Conservation (phyloP, 2,797 vertebrate species). For the Calcarius lapponicus region DNA sequence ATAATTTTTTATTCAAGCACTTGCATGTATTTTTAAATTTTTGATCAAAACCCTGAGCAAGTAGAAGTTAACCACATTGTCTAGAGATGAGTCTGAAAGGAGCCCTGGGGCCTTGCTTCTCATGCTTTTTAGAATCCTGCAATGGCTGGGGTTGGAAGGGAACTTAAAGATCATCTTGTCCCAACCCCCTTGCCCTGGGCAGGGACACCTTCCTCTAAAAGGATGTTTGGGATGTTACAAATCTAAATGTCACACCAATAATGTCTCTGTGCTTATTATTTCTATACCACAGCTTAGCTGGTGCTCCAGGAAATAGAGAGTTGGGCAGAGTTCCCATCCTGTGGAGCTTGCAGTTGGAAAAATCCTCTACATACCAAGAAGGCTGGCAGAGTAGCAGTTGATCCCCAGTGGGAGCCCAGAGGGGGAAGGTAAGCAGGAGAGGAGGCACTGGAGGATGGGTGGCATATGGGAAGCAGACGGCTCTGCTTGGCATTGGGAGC, state of each 20-base stretch:
- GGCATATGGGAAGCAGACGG: slow-evolving; percentile 61
- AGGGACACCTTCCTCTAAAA: neutral
- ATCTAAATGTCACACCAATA: neutral
- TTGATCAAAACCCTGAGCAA: neutral
- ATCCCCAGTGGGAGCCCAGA: neutral
- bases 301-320: neutral
- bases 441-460: slow-evolving; percentile 34
- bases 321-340: neutral
- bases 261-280: slow-evolving; percentile 2
- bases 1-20: neutral
- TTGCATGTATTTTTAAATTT: neutral
- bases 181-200: neutral
- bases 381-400: slow-evolving; percentile 16
- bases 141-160: neutral
- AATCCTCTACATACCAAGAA: neutral
- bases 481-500: neutral
- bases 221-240: neutral
- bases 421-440: slow-evolving; percentile 27
- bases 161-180: neutral
- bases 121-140: neutral
- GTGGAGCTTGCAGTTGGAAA: neutral
- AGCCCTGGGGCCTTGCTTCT: neutral
- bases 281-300: neutral
- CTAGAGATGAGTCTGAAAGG: neutral
- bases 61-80: neutral